phyloP scores from a whole-genome alignment of 1,140 invertebrate genomes.

The Drosophila cardini region DNA sequence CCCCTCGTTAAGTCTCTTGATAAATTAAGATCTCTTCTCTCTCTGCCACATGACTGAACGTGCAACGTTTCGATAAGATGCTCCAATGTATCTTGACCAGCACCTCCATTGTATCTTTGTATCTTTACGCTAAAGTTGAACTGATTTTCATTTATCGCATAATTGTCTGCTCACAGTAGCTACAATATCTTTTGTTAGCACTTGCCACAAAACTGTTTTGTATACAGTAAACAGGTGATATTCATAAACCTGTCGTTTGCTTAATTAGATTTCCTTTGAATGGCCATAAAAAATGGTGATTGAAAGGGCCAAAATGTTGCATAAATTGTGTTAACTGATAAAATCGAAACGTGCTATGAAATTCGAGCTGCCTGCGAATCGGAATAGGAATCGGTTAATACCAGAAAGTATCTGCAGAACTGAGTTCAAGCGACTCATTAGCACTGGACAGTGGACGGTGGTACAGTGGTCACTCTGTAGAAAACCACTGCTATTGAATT shows the following conservation, averaged over 20 bases:
- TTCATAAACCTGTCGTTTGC: slow-evolving; percentile 33
- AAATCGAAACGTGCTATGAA: slow-evolving; percentile 28
- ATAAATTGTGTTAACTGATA: slow-evolving; percentile 45
- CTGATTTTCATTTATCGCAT: slow-evolving; percentile 14
- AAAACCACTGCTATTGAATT: slow-evolving; percentile 54
- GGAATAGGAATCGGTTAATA: neutral
- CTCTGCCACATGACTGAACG: slow-evolving; percentile 47
- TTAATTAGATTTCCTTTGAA: slow-evolving; percentile 48
- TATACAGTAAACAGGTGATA: slow-evolving; percentile 14
- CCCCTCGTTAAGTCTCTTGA: slow-evolving; percentile 17
- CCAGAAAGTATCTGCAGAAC: neutral
- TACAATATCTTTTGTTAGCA: slow-evolving; percentile 19
- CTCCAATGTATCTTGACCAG: slow-evolving; percentile 3
- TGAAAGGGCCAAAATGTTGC: slow-evolving; percentile 29
- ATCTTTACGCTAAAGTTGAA: neutral
- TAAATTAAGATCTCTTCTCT: slow-evolving; percentile 58
- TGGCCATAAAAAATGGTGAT: slow-evolving; percentile 30
- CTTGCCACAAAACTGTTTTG: slow-evolving; percentile 5
- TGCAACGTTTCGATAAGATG: slow-evolving; percentile 42
- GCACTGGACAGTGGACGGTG: slow-evolving; percentile 2
- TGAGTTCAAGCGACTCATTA: neutral
- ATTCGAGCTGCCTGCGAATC: slow-evolving; percentile 26
- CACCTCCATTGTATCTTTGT: slow-evolving; percentile 16
- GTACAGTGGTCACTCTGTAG: neutral
- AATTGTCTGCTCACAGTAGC: slow-evolving; percentile 29